Evolutionary conservation across 1,140 invertebrate genomes (phyloP).

Genomic region (Listronotus bonariensis): DNA sequence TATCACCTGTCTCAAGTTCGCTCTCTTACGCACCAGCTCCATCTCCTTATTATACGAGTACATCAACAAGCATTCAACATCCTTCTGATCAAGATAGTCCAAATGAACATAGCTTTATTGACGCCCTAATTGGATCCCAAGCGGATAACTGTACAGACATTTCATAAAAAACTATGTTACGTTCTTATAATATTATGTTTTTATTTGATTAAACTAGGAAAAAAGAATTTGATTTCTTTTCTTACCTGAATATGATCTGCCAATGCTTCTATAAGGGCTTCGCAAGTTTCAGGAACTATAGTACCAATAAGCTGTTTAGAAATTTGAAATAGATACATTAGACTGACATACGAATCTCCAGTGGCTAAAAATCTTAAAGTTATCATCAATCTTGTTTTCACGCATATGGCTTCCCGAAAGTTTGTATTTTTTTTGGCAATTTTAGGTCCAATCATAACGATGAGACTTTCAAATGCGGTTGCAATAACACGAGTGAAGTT

Average conservation of each 20-base stretch:
- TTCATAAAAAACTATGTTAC: too few relatives aligned
- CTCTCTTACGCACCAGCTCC: too few relatives aligned
- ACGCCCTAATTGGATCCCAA: too few relatives aligned
- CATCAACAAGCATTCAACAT: too few relatives aligned
- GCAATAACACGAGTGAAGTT: too few relatives aligned
- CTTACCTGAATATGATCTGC: too few relatives aligned
- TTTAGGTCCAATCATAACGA: constrained; percentile 37
- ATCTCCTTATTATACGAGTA: not conserved
- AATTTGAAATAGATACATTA: constrained; percentile 41
- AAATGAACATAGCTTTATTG: not conserved
- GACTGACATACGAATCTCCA: constrained; percentile 42
- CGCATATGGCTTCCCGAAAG: constrained; percentile 41
- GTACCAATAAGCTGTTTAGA: constrained; percentile 38
- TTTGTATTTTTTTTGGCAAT: constrained; percentile 44
- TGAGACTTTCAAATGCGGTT: constrained; percentile 27
- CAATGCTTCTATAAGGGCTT: constrained; percentile 13
- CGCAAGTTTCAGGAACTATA: constrained; percentile 42
- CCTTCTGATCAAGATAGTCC: not conserved
- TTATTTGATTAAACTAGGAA: too few relatives aligned
- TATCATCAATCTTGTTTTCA: constrained; percentile 40
- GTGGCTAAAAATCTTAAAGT: constrained; percentile 46
- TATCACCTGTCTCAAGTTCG: too few relatives aligned
- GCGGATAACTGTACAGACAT: too few relatives aligned
- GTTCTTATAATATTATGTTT: not conserved
- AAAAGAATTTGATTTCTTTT: too few relatives aligned